phyloP scores from a whole-genome alignment of 2,888 invertebrate species.

The Stenurella melanura region DNA sequence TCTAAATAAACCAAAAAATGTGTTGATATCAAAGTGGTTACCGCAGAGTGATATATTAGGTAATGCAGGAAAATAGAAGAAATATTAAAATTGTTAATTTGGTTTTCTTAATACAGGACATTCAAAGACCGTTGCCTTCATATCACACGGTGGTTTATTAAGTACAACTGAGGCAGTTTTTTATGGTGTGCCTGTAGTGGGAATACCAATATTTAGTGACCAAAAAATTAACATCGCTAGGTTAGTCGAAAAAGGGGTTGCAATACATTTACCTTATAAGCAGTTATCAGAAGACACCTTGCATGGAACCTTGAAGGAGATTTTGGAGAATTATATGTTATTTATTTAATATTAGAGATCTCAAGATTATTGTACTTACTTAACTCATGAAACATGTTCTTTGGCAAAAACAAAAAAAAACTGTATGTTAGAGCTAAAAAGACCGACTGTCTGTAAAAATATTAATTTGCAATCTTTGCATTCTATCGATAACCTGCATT shows the following conservation, averaged over 20 bases:
- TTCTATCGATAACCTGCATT: too few species aligned
- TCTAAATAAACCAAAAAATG: slow-evolving; percentile 67
- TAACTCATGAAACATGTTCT: too few species aligned
- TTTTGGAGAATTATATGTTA: slow-evolving; percentile 54
- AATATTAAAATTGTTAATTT: neutral
- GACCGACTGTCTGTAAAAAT: too few species aligned
- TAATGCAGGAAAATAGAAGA: slow-evolving; percentile 47
- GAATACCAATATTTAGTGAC: slow-evolving; percentile 75
- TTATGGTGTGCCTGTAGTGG: slow-evolving; percentile 74
- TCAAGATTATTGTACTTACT: too few species aligned
- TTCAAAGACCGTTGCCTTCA: slow-evolving; percentile 75
- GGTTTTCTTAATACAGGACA: slow-evolving; percentile 71
- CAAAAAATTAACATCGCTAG: slow-evolving; percentile 74
- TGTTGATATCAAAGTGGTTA: slow-evolving; percentile 70
- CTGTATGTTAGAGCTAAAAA: too few species aligned
- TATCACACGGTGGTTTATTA: slow-evolving; percentile 78
- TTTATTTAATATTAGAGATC: too few species aligned
- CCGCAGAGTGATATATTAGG: slow-evolving; percentile 69
- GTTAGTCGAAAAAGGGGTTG: slow-evolving; percentile 64
- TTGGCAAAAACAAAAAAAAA: too few species aligned
- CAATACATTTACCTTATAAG: slow-evolving; percentile 50
- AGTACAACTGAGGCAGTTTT: slow-evolving; percentile 76
- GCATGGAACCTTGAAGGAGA: slow-evolving; percentile 50
- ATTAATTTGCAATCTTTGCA: too few species aligned
- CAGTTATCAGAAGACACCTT: slow-evolving; percentile 54